phyloP scores from a whole-genome alignment of 2,113 vertebrate genomes.

The Illadopsis cleaveri region DNA sequence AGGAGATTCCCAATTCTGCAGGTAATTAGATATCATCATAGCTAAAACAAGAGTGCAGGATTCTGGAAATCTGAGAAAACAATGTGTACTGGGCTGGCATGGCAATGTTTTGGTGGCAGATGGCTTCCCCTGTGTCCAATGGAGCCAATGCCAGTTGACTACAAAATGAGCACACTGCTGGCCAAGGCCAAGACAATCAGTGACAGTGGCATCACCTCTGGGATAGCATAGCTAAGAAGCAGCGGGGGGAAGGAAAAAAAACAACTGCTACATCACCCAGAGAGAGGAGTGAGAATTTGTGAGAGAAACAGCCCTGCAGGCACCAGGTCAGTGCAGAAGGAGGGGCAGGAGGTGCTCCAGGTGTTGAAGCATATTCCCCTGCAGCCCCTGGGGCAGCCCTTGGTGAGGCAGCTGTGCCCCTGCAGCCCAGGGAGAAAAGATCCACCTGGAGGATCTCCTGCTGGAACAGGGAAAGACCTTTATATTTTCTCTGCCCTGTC shows the following conservation, averaged over 20 bases:
- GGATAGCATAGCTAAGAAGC: no score
- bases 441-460: neutral
- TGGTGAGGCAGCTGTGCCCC: neutral
- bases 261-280: neutral
- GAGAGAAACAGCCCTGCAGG: neutral
- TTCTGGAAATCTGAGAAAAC: neutral
- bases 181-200: neutral
- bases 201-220: neutral
- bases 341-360: neutral
- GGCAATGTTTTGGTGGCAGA: neutral
- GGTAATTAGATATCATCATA: neutral
- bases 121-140: neutral
- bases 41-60: neutral
- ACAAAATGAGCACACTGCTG: neutral
- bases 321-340: neutral
- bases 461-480: neutral
- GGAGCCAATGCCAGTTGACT: neutral
- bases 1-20: neutral
- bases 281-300: neutral
- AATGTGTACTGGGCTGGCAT: neutral
- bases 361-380: neutral
- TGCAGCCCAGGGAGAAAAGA: neutral
- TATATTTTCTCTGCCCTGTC: neutral
- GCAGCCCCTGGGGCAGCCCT: neutral
- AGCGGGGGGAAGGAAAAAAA: rapidly evolving